Base-by-base conservation (phyloP, 1,140 invertebrate species). In the Dryas iulia region DNA sequence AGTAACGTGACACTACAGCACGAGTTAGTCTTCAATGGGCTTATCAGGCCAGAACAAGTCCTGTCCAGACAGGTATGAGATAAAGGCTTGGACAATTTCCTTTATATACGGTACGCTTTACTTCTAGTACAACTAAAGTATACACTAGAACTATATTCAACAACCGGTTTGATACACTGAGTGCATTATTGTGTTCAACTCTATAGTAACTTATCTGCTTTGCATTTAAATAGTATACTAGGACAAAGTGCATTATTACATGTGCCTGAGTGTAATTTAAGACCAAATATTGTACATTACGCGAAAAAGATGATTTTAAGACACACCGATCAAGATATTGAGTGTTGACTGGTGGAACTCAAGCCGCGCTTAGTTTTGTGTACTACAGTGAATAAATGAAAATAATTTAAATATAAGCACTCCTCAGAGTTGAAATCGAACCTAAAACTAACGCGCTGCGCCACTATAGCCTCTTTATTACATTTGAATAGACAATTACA, bases 41-140 rank as follows among this genome's bases (percentile, higher is more conserved):
- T 80, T 86, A 89, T 89, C 87, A 86, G 87, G 21, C 78, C 85
- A 72, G 78, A 89, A 89, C 85, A 75, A 80, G 82, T 78, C 72
- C 54, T 66, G 74, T 77, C 70, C 67, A 73, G 75, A 69, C 78
- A 73, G 80, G 79, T 78, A 77, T 72, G 79, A 86, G 82, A 86
- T 86, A 89, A 87, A 86, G 82, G 78, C 76, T 79, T 77, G 75
- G 23, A 83, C 87, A 87, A 85, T 87, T 71, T 83, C 83, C 80
- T 85, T 87, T 86, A 83, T 89, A 14, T 47, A 74, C n/a, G n/a
- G n/a, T n/a, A 47, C n/a, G 35, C 18, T 35, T 35, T 47, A 47
- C 14, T 47, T 35, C 14, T 47, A 47, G 35, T 47, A 18, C 35
- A 47, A 47, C 14, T 39, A 39, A 39, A 6, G 14, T 47, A 21